Evolutionary conservation across 1,140 invertebrate species (phyloP).

Genomic region (Ylistrum balloti): DNA sequence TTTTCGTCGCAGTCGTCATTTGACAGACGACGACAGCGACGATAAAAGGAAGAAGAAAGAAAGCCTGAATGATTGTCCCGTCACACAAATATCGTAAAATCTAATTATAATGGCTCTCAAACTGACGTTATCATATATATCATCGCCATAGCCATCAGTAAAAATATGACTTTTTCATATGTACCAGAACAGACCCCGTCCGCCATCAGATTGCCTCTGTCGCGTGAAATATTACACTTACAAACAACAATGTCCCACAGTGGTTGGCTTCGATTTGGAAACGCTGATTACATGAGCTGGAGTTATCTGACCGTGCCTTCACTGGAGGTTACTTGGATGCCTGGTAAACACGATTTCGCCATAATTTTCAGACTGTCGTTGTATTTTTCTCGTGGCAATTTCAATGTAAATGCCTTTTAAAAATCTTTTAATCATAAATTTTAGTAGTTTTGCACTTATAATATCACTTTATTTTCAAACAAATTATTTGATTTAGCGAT

Average conservation of each 20-base stretch:
- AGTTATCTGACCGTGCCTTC: not conserved
- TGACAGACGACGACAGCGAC: not conserved
- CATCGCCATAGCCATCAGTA: not conserved
- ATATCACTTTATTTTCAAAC: too few relatives aligned
- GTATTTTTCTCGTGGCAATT: too few relatives aligned
- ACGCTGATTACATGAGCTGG: not conserved
- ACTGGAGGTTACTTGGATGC: not conserved
- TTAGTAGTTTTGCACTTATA: too few relatives aligned
- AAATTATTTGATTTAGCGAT: too few relatives aligned
- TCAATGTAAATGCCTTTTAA: too few relatives aligned
- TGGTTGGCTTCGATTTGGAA: not conserved
- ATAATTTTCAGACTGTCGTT: too few relatives aligned
- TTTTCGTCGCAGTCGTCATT: not conserved
- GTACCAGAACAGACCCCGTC: not conserved
- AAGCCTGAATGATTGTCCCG: not conserved
- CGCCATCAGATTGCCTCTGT: not conserved
- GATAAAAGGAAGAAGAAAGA: not conserved
- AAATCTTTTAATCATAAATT: too few relatives aligned
- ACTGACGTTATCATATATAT: constrained; percentile 30
- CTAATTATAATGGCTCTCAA: constrained; percentile 30
- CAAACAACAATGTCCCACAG: not conserved
- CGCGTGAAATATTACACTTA: not conserved
- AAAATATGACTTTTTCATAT: constrained; percentile 16
- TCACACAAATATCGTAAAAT: constrained; percentile 31
- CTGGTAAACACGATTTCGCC: too few relatives aligned